phyloP scores from a whole-genome alignment of 1,140 invertebrate species.

The Drosophila saltans region DNA sequence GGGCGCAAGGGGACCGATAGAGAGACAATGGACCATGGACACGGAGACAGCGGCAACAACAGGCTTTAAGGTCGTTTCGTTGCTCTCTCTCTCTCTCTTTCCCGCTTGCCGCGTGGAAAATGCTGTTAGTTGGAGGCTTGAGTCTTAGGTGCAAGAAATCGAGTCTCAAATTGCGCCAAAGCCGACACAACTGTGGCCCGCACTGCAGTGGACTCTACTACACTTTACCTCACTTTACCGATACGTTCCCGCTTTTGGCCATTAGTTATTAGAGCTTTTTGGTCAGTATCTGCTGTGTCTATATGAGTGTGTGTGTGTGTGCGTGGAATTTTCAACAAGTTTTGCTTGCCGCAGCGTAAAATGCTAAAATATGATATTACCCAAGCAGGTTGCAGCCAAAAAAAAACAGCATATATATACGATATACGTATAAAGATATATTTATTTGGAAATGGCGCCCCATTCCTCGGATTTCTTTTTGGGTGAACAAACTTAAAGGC shows the following conservation, averaged over 20 bases:
- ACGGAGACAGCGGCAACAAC: conserved; percentile 5
- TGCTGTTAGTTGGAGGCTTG: conserved; percentile 31
- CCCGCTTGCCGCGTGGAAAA: background rate
- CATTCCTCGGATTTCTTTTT: conserved; percentile 46
- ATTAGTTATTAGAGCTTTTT: conserved; percentile 71
- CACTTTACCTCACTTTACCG: conserved; percentile 14
- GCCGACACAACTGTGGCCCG: conserved; percentile 47
- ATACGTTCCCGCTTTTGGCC: conserved; percentile 51
- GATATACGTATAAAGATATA: conserved; percentile 42
- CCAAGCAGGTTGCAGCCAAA: conserved; percentile 67
- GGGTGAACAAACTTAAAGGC: conserved; percentile 60
- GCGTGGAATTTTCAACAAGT: conserved; percentile 70
- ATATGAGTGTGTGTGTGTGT: conserved; percentile 32
- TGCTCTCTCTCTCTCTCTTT: conserved; percentile 1
- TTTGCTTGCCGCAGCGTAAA: conserved; percentile 43
- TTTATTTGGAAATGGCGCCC: conserved; percentile 60
- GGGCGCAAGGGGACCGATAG: conserved; percentile 3
- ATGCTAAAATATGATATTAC: conserved; percentile 78
- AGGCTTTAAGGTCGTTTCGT: conserved; percentile 48
- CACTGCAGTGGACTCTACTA: background rate
- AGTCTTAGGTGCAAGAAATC: conserved; percentile 69
- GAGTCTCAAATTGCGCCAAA: conserved; percentile 67
- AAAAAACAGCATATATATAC: conserved; percentile 20
- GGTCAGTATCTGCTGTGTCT: conserved; percentile 36
- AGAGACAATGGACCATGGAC: conserved; percentile 12